These are phyloP conservation scores for Caenorhabditis tropicalis DNA, from an alignment of 1,140 invertebrate species.

Conservation along the genomic window DNA sequence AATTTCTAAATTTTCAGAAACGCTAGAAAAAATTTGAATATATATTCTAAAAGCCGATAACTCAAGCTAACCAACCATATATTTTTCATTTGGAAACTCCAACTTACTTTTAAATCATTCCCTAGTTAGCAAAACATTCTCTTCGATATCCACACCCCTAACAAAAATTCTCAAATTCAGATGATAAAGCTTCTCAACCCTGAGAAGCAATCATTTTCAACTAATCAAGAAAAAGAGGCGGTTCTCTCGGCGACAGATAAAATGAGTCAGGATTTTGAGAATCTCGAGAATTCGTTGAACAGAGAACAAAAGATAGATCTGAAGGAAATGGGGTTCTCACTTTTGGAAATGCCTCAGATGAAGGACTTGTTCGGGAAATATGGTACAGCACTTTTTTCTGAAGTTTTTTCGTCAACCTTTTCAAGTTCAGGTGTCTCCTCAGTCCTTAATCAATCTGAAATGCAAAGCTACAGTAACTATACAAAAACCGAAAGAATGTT, in stretches of 20 bases:
- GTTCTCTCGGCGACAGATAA: not conserved
- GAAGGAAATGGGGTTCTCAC: conserved; percentile 63
- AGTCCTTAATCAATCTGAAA: not conserved
- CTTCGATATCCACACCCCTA: too few relatives aligned
- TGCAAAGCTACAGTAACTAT: conserved; percentile 6
- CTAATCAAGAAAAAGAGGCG: not conserved
- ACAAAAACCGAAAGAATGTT: not conserved
- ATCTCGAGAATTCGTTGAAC: conserved; percentile 57
- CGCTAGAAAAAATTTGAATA: too few relatives aligned
- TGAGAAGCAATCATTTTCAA: conserved; percentile 7
- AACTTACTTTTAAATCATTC: too few relatives aligned
- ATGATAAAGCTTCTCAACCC: conserved; percentile 2
- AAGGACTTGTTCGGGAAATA: conserved; percentile 53
- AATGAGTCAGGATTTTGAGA: not conserved
- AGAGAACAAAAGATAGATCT: conserved; percentile 59
- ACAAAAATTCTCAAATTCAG: too few relatives aligned
- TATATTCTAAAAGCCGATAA: too few relatives aligned
- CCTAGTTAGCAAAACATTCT: too few relatives aligned
- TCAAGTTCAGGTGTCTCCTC: not conserved
- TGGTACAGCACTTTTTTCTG: too few relatives aligned
- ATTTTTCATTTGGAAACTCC: too few relatives aligned
- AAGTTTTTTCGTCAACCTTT: too few relatives aligned
- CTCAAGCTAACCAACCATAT: too few relatives aligned
- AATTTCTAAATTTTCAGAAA: too few relatives aligned
- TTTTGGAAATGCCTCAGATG: conserved; percentile 62